Evolutionary conservation across 2,888 invertebrate genomes (phyloP), one percentile per base, ranked within the genome.

Genomic region (Girardia tigrina): DNA sequence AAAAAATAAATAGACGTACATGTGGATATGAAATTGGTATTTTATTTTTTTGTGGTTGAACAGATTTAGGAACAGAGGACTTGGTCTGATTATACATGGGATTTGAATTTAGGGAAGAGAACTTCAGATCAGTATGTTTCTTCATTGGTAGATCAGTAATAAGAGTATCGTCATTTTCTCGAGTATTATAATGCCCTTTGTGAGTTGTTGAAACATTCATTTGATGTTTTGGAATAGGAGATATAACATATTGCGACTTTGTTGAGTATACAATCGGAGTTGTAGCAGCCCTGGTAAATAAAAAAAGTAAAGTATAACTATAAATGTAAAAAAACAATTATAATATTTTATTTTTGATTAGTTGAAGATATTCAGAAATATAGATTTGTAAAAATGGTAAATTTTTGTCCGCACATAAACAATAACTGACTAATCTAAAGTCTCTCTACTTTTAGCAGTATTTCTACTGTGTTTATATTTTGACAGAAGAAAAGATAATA

Each of bases 161-260:
- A 12, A 20, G 56, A 56, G n/a, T 56, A 20, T 56, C 56, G 4
- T 56, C 56, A 2, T n/a, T 56, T 16, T 56, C 56, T n/a, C 56
- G 56, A 56, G 56, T 56, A 56, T 56, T 56, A n/a, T 56, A 56
- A 23, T 56, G 56, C n/a, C 56, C 56, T 56, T 56, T 56, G n/a
- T 56, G 56, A 8, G 56, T n/a, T 20, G 56, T 56, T 6, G 23
- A 23, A 56, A 56, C 23, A 56, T 56, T 56, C 56, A 56, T 56
- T 4, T 56, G 56, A 56, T 56, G 56, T 56, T 56, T 56, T 56
- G 56, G 23, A n/a, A 56, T 56, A 20, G 56, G 56, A 2, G 56
- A 56, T 20, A 56, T 56, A n/a, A 23, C 23, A 56, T 56, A 56
- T n/a, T 56, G 56, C n/a, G 56, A 16, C n/a, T 56, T 56, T 56